Conservation (phyloP, 2,797 vertebrate species). For the Pipistrellus pipistrellus region DNA sequence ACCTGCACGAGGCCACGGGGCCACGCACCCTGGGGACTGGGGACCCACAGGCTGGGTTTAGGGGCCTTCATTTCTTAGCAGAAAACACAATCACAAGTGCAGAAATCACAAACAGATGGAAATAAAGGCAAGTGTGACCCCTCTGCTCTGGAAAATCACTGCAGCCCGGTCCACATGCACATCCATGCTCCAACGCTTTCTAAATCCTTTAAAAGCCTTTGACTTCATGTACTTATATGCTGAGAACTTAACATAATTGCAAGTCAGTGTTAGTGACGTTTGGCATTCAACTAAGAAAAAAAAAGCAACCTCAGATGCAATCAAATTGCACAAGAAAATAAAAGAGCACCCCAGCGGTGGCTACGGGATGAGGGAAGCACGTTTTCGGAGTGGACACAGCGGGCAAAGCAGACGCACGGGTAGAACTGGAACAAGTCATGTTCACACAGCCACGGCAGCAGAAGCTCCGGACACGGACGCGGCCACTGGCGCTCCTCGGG, state of each 20-base stretch:
- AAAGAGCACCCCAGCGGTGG: background rate
- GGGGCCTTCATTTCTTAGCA: conserved; percentile 32
- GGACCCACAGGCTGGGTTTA: background rate
- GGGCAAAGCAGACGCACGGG: background rate
- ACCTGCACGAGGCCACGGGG: no score
- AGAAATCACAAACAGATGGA: background rate
- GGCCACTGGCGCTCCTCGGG: background rate
- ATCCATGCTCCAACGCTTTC: background rate
- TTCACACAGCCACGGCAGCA: conserved; percentile 13
- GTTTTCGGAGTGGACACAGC: background rate
- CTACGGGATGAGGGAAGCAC: background rate
- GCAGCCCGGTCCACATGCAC: background rate
- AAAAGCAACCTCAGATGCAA: background rate
- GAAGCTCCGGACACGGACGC: background rate
- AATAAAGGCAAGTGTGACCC: background rate
- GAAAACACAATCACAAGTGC: background rate
- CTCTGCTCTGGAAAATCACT: background rate
- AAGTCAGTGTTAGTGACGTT: conserved; percentile 46
- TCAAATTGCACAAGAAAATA: background rate
- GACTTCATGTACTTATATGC: background rate
- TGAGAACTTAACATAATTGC: background rate
- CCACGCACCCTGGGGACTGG: background rate
- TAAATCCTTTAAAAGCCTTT: background rate
- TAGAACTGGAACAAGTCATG: conserved; percentile 1
- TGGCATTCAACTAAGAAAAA: background rate